Base-by-base conservation (phyloP, 2,797 vertebrate species). In the Pachyuromys duprasi region DNA sequence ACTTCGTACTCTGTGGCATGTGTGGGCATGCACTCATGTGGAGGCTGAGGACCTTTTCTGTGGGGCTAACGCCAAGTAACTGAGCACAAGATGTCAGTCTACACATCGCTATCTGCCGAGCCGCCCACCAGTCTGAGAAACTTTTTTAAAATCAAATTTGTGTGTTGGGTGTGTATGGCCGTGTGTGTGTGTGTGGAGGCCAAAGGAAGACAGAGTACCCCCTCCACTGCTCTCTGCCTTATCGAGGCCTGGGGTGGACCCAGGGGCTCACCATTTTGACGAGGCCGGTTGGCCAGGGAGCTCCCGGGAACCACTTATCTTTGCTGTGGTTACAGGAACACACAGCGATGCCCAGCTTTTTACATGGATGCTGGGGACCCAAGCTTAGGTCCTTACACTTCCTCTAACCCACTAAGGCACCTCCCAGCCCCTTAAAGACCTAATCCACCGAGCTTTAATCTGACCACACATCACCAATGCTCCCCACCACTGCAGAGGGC, bases 401-500 rank as follows among this genome's bases (percentile, higher is more conserved):
- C 28, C 28, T 39, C 84, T 33, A 42, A 62, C 2, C n/a, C 26
- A 31, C 28, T 36, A 4, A 31, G 49, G 53, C 9, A 67, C 6
- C 20, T 18, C 39, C 55, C 39, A 13, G 11, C 24, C 36, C 86
- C 86, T 95, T 55, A 92, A 92, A 76, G 33, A 83, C 12, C 55
- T 76, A 90, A 89, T 72, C 67, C 69, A 39, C 12, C 9, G 55
- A 26, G 18, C 39, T 88, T 94, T 92, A 76, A 87, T 26, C 72
- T 69, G 83, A 94, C 70, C 86, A 65, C 72, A 88, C 53, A 0
- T 36, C 45, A 82, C 5, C 78, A 89, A 89, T 89, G 81, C 94
- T 94, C 89, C 86, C 45, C 0, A 86, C n/a, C 0, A 33, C 76
- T 79, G 69, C 28, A 45, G 28, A 36, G 69, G 33, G 55, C 92